Conservation (phyloP, 1,140 invertebrate species). For the Brachionus angularis region DNA sequence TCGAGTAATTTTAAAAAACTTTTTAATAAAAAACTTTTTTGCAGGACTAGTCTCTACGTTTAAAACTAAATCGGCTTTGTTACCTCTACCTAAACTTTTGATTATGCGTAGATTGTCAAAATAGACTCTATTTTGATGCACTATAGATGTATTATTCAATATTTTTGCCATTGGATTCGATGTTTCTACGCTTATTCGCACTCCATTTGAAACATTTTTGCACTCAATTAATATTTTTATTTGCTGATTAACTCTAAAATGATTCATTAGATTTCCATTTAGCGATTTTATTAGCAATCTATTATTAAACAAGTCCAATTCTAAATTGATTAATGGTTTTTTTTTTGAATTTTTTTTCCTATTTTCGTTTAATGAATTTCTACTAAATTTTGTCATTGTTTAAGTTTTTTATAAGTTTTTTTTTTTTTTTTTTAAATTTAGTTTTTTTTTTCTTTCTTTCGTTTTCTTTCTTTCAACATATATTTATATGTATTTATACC, state of each 20-base stretch:
- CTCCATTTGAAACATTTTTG: not conserved
- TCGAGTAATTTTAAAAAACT: slow-evolving; percentile 3
- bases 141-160: not conserved
- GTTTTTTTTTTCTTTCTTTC: too few species aligned
- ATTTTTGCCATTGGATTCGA: not conserved
- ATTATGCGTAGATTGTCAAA: not conserved
- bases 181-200: not conserved
- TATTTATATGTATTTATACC: too few species aligned
- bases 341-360: too few species aligned
- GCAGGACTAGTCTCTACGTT: not conserved
- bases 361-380: too few species aligned
- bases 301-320: too few species aligned
- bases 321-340: too few species aligned
- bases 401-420: too few species aligned
- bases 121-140: not conserved
- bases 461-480: too few species aligned
- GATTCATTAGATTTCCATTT: not conserved
- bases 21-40: not conserved
- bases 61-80: not conserved
- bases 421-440: too few species aligned
- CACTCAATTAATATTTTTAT: not conserved
- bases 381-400: too few species aligned
- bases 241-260: not conserved
- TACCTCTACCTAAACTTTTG: not conserved
- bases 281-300: not conserved